Conservation (phyloP, 1,140 invertebrate species). For the Eurosta solidaginis region DNA sequence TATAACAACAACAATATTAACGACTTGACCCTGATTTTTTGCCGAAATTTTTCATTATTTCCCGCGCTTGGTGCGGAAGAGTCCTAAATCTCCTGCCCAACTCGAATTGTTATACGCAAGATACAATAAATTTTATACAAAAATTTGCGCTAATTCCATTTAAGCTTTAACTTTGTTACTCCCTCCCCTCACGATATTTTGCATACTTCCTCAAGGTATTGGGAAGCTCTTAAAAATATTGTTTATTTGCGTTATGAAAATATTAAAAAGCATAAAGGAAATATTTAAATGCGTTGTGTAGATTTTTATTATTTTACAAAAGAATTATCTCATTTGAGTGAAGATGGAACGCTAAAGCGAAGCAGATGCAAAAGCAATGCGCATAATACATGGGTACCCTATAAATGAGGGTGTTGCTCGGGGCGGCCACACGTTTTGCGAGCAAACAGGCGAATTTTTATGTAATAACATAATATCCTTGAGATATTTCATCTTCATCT, state of each 20-base stretch:
- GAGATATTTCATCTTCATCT: constrained; percentile 50
- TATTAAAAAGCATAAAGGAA: constrained; percentile 50
- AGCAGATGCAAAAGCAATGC: background rate
- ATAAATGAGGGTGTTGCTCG: background rate
- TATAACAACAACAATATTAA: too few relatives aligned
- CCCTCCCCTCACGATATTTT: too few relatives aligned
- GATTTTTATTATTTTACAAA: constrained; percentile 59
- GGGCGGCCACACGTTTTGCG: constrained; percentile 7
- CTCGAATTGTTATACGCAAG: too few relatives aligned
- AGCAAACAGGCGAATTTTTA: constrained; percentile 3
- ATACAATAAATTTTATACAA: too few relatives aligned
- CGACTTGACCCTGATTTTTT: too few relatives aligned
- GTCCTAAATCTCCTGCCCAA: too few relatives aligned
- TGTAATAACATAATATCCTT: constrained; percentile 52
- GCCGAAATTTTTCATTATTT: too few relatives aligned
- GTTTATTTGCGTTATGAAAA: constrained; percentile 42
- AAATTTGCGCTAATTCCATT: too few relatives aligned
- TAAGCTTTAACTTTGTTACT: background rate
- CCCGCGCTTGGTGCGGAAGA: too few relatives aligned
- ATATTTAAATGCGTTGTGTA: constrained; percentile 35
- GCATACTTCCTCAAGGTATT: constrained; percentile 37
- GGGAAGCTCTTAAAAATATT: constrained; percentile 52
- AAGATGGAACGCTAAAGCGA: constrained; percentile 43
- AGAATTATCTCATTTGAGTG: constrained; percentile 59
- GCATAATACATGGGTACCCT: too few relatives aligned